These are phyloP conservation scores for Edolisoma coerulescens DNA, from an alignment of 2,113 vertebrate species.

Conservation along the genomic window DNA sequence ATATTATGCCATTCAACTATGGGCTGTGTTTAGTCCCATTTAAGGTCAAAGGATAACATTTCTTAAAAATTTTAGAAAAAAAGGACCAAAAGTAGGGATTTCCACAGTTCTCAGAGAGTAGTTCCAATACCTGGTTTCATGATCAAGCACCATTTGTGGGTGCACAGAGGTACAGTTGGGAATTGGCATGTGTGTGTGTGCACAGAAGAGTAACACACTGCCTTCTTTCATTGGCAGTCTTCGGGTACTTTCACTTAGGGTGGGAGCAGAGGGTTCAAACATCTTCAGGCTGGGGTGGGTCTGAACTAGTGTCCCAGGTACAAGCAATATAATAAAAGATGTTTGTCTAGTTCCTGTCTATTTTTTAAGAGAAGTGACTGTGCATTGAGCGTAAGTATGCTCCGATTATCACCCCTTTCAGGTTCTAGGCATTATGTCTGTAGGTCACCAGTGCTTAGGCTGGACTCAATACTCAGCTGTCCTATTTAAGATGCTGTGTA, in stretches of 20 bases:
- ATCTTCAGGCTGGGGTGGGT: background rate
- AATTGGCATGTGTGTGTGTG: fast-evolving
- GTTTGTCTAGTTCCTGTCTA: background rate
- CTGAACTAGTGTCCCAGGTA: background rate
- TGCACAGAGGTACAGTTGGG: background rate
- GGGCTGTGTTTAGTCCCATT: background rate
- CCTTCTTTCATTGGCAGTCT: background rate
- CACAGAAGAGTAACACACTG: background rate
- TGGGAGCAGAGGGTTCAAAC: background rate
- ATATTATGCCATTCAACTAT: background rate
- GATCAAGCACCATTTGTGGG: background rate
- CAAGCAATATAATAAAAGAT: background rate
- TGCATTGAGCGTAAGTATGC: background rate
- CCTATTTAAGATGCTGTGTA: background rate
- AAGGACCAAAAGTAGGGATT: background rate
- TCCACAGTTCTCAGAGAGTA: background rate
- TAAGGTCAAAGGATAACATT: background rate
- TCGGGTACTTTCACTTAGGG: background rate
- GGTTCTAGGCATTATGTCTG: background rate
- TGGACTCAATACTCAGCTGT: background rate
- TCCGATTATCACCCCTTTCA: background rate
- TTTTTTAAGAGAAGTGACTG: background rate
- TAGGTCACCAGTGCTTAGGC: background rate
- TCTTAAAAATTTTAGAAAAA: background rate
- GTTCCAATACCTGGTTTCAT: background rate